A percentile compares a stretch with the other conserved stretches of the same genome.
Conservation (phyloP, 2,888 invertebrate genomes). For the Caenorhabditis zanzibari region DNA sequence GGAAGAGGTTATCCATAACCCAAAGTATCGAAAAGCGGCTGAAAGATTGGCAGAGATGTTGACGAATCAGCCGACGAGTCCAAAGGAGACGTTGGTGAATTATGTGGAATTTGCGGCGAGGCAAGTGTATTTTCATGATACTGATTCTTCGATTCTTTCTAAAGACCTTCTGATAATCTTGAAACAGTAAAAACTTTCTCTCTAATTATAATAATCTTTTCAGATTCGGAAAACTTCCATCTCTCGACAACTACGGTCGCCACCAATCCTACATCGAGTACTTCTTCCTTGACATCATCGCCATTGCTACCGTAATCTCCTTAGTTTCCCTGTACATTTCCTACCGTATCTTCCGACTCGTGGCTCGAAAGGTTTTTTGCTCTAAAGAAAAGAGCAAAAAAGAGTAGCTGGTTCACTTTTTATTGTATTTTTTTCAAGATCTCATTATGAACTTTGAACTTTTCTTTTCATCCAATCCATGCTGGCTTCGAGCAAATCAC, state of each 20-base stretch:
- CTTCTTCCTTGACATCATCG: constrained; percentile 51
- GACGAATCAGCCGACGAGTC: constrained; percentile 57
- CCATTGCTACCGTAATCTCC: constrained; percentile 2
- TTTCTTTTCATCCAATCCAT: background rate
- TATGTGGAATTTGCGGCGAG: constrained; percentile 69
- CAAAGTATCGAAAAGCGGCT: constrained; percentile 48
- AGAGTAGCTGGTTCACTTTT: background rate
- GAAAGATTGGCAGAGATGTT: constrained; percentile 63
- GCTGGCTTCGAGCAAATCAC: constrained; percentile 1
- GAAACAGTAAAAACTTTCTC: no score
- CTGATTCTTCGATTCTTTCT: no score
- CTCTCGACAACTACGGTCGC: constrained; percentile 45
- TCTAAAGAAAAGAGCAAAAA: constrained; percentile 25
- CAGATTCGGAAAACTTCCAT: constrained; percentile 60
- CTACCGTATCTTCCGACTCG: constrained; percentile 16
- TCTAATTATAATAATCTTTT: background rate
- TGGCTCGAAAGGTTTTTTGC: constrained; percentile 23
- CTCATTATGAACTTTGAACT: constrained; percentile 10
- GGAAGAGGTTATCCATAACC: constrained; percentile 63
- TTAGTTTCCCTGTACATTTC: constrained; percentile 22
- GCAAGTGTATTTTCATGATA: background rate
- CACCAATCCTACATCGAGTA: constrained; percentile 52
- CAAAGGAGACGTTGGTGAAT: constrained; percentile 65
- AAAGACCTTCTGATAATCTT: background rate
- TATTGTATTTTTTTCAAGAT: background rate